These are phyloP conservation scores for Montipora efflorescens DNA, from an alignment of 64 coral and sea anemone species.

Conservation along the genomic window DNA sequence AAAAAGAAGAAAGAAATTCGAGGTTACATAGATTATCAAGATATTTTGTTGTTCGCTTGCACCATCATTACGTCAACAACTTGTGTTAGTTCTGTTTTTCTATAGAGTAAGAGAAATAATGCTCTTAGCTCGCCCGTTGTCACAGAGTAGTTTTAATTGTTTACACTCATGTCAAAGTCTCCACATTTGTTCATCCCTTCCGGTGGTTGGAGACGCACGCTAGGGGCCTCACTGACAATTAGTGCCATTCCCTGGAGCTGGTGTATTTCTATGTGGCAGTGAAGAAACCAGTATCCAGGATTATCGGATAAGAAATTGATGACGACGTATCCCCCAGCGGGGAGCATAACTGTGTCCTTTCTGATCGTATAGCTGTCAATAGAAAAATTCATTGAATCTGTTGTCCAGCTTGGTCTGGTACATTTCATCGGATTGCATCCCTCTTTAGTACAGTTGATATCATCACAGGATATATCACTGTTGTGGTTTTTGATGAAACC, in stretches of 20 bases:
- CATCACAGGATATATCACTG: slow-evolving; percentile 66
- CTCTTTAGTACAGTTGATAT: not conserved
- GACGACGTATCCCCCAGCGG: slow-evolving; percentile 68
- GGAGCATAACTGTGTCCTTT: slow-evolving; percentile 73
- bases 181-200: slow-evolving; percentile 29
- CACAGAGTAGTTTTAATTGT: not conserved
- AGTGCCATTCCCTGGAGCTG: slow-evolving; percentile 64
- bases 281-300: slow-evolving; percentile 79
- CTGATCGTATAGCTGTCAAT: slow-evolving; percentile 50
- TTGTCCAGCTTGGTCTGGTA: slow-evolving; percentile 41
- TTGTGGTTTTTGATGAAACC: slow-evolving; percentile 36
- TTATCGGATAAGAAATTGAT: slow-evolving; percentile 67
- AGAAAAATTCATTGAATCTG: not conserved
- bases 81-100: no score
- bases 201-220: not conserved
- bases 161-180: slow-evolving; percentile 25
- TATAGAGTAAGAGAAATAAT: no score
- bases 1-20: no score
- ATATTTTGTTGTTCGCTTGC: no score
- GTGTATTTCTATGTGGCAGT: slow-evolving; percentile 77
- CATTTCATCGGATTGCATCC: not conserved
- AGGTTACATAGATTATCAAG: no score
- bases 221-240: slow-evolving; percentile 35
- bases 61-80: no score
- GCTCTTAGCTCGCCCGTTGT: no score